Percentiles rank a stretch among this genome's conserved stretches.
Conservation (phyloP, 1,140 invertebrate species). For the Stratiolaelaps scimitus region DNA sequence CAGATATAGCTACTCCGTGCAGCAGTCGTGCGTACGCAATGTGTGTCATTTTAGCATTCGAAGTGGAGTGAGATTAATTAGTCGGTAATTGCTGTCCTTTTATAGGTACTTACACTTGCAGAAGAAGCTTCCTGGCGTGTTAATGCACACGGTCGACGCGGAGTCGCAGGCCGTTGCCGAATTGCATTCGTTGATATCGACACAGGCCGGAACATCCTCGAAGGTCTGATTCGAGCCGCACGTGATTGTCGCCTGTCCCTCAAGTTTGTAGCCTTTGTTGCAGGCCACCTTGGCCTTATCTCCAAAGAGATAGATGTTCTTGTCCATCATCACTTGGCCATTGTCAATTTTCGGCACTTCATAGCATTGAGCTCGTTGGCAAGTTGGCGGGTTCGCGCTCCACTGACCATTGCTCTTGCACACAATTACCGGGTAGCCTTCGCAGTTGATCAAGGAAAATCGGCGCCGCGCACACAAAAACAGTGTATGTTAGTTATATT, state of each 20-base stretch:
- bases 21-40: too few species aligned
- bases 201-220: constrained; percentile 66
- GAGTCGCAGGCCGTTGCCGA: constrained; percentile 68
- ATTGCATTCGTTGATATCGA: constrained; percentile 81
- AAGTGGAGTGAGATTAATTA: too few species aligned
- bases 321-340: constrained; percentile 37
- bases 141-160: constrained; percentile 78
- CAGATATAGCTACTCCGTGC: too few species aligned
- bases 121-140: constrained; percentile 75
- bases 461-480: too few species aligned
- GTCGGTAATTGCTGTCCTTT: constrained; percentile 27
- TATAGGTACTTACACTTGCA: constrained; percentile 60
- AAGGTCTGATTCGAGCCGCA: constrained; percentile 75
- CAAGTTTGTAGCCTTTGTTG: constrained; percentile 69
- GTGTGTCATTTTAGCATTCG: too few species aligned
- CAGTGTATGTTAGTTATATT: too few species aligned
- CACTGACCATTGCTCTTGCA: constrained; percentile 94
- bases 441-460: too few species aligned
- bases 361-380: constrained; percentile 66
- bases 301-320: constrained; percentile 58
- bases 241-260: constrained; percentile 69
- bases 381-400: constrained; percentile 78
- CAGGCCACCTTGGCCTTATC: constrained; percentile 86
- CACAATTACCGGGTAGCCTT: constrained; percentile 57
- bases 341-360: constrained; percentile 55